Evolutionary conservation across 2,888 invertebrate genomes (phyloP).

Genomic region (Diploptera punctata): DNA sequence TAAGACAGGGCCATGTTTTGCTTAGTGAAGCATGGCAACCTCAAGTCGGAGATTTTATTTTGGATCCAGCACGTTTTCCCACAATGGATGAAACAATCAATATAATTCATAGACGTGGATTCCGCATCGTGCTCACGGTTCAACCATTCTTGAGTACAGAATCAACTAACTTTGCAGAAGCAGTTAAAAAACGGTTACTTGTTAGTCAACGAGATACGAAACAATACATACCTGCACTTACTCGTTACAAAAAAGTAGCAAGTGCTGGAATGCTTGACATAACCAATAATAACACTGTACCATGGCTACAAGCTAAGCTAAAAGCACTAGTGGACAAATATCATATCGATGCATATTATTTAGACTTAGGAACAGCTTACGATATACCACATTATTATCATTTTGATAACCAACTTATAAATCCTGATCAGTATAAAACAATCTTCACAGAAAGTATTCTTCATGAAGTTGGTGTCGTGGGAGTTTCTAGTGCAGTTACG

Average conservation of each 20-base stretch:
- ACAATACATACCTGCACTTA: slow-evolving; percentile 80
- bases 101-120: slow-evolving; percentile 81
- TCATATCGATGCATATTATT: slow-evolving; percentile 84
- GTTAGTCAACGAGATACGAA: slow-evolving; percentile 83
- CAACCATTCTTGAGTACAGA: slow-evolving; percentile 88
- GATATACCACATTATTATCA: slow-evolving; percentile 86
- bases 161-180: slow-evolving; percentile 80
- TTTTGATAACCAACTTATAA: slow-evolving; percentile 69
- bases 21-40: slow-evolving; percentile 59
- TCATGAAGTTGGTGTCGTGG: slow-evolving; percentile 69
- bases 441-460: slow-evolving; percentile 69
- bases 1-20: slow-evolving; percentile 79
- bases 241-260: slow-evolving; percentile 75
- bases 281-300: slow-evolving; percentile 79
- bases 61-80: slow-evolving; percentile 81
- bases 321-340: slow-evolving; percentile 70
- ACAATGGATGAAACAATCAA: slow-evolving; percentile 79
- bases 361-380: slow-evolving; percentile 82
- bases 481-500: slow-evolving; percentile 82
- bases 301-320: slow-evolving; percentile 80
- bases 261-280: slow-evolving; percentile 88
- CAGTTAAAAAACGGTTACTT: slow-evolving; percentile 75
- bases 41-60: slow-evolving; percentile 71
- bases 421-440: slow-evolving; percentile 85
- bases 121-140: slow-evolving; percentile 85